Base-by-base conservation (phyloP, 2,797 vertebrate genomes). In the Lagorchestes hirsutus region DNA sequence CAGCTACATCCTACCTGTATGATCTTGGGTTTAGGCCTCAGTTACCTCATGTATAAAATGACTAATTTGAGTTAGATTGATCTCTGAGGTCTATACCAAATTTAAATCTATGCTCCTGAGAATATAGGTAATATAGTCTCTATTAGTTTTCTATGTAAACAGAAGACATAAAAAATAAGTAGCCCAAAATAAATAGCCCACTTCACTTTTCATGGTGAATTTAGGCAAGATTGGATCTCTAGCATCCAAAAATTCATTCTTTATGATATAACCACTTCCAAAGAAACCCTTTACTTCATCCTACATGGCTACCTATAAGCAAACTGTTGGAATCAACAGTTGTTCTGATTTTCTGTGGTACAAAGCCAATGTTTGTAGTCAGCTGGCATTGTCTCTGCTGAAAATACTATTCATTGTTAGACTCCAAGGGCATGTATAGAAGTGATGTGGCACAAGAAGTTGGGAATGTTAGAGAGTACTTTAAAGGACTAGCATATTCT, bases 111-210 rank as follows among this genome's bases (percentile, higher is more conserved):
- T 50, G 40, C 9, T 46, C 24, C 40, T 27, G 13, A 87, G 74
- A 87, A 87, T 87, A 22, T 0, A 87, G 24, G 27, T 24, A 87
- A 87, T 27, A 87, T 16, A 50, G n/a, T 82, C 22, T 87, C 40
- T 87, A 82, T 46, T 27, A 50, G 50, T 87, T 50, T 87, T 50
- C 40, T 87, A 11, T 27, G 50, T 50, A 50, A 87, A 46, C n/a
- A 87, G 22, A 50, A 87, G 10, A 46, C 24, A 50, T 46, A 11
- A 46, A 82, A 82, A 40, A n/a, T 31, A 62, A 74, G 93, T 95
- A 95, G 95, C 92, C 46, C 46, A 46, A 46, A n/a, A n/a, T 31
- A 62, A 74, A 93, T 95, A 95, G 95, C 92, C 54, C 54, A 57
- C 27, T 94, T 93, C 46, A 54, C n/a, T 87, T 95, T 95, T 54